Evolutionary conservation across 2,113 vertebrate species (phyloP).

Genomic region (Regulus satrapa): DNA sequence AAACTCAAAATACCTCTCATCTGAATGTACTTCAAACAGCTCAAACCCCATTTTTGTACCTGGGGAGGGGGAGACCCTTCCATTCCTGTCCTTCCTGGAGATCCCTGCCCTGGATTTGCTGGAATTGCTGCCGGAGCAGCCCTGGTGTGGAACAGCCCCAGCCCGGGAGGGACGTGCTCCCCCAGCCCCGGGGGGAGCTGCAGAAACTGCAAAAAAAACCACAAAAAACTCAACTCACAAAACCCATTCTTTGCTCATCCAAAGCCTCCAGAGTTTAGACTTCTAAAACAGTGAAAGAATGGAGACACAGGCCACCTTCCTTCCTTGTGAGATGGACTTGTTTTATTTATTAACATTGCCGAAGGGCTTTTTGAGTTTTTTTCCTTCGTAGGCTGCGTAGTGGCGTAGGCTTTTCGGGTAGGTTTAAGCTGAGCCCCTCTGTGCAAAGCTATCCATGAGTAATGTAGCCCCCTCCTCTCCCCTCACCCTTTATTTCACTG

Average conservation of each 20-base stretch:
- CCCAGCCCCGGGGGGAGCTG: background rate
- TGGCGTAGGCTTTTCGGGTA: conserved; percentile 39
- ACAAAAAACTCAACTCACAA: background rate
- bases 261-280: conserved; percentile 55
- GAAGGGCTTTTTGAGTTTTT: conserved; percentile 72
- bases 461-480: conserved; percentile 39
- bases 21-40: conserved; percentile 47
- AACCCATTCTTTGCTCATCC: conserved; percentile 42
- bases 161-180: background rate
- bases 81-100: background rate
- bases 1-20: conserved; percentile 40
- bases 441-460: conserved; percentile 61
- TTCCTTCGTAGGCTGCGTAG: conserved; percentile 61
- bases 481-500: conserved; percentile 52
- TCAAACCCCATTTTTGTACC: background rate
- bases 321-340: conserved; percentile 71
- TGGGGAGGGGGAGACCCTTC: background rate
- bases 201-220: background rate
- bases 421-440: conserved; percentile 64
- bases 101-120: background rate
- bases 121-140: background rate
- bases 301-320: conserved; percentile 77
- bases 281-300: conserved; percentile 7
- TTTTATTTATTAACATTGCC: conserved; percentile 71
- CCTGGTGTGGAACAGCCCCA: background rate